These are phyloP conservation scores for Abscondita cerata DNA, from an alignment of 2,888 invertebrate species.

Conservation along the genomic window DNA sequence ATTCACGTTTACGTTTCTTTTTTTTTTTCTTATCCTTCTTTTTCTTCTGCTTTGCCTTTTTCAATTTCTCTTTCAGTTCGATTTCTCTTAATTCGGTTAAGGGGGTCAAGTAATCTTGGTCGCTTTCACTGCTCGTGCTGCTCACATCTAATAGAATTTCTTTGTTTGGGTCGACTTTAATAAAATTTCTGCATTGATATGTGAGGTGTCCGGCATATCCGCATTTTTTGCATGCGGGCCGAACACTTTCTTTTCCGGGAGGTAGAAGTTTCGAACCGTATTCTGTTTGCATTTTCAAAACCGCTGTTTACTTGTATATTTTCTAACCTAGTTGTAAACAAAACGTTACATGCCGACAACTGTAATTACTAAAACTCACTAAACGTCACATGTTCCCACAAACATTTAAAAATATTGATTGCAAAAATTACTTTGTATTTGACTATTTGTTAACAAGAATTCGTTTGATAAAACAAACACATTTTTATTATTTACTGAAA, in stretches of 20 bases:
- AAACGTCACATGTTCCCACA: no score
- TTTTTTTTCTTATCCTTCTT: slow-evolving; percentile 62
- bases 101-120: slow-evolving; percentile 82
- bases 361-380: no score
- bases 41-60: slow-evolving; percentile 66
- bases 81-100: slow-evolving; percentile 80
- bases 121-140: slow-evolving; percentile 91
- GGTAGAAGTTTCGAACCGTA: slow-evolving; percentile 62
- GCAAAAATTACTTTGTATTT: no score
- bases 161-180: slow-evolving; percentile 92
- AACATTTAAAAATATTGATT: no score
- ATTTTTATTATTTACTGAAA: no score
- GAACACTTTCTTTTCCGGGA: slow-evolving; percentile 73
- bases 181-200: slow-evolving; percentile 94
- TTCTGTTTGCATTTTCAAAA: slow-evolving; percentile 42
- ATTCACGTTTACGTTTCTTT: slow-evolving; percentile 45
- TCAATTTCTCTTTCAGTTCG: slow-evolving; percentile 75
- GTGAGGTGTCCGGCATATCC: slow-evolving; percentile 96
- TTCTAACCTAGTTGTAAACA: no score
- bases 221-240: slow-evolving; percentile 93
- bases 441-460: no score
- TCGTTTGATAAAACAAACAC: no score
- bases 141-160: slow-evolving; percentile 93
- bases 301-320: neutral
- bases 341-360: no score